phyloP scores from a whole-genome alignment of 1,140 invertebrate species.

The Drosophila hydei region DNA sequence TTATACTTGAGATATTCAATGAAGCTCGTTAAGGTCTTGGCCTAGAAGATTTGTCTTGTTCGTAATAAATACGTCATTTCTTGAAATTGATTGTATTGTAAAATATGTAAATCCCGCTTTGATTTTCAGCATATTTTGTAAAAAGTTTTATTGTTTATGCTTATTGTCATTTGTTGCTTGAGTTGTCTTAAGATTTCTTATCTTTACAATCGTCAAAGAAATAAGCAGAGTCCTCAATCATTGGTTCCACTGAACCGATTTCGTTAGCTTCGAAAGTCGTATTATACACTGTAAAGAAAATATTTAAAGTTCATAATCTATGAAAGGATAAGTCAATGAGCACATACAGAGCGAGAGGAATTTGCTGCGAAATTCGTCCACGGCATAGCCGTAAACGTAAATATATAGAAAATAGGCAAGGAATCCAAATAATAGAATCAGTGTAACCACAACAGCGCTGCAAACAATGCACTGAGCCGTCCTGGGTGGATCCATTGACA shows the following conservation, averaged over 20 bases:
- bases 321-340: neutral
- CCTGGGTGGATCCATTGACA: constrained; percentile 29
- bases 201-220: neutral
- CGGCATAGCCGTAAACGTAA: neutral
- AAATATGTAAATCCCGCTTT: no score
- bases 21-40: neutral
- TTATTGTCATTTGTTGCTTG: no score
- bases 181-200: neutral
- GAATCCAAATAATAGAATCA: constrained; percentile 6
- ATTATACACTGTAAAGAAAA: neutral
- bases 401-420: constrained; percentile 10
- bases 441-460: constrained; percentile 7
- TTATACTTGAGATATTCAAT: no score
- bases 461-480: constrained; percentile 37
- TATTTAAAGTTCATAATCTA: neutral
- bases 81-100: no score
- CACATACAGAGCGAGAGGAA: neutral
- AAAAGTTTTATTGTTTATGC: no score
- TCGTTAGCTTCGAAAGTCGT: neutral
- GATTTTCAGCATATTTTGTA: no score
- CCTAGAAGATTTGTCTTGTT: neutral
- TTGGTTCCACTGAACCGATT: neutral
- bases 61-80: neutral
- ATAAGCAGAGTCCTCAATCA: neutral
- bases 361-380: neutral